Evolutionary conservation across 2,113 vertebrate species (phyloP).

Genomic region (Manacus vitellinus): DNA sequence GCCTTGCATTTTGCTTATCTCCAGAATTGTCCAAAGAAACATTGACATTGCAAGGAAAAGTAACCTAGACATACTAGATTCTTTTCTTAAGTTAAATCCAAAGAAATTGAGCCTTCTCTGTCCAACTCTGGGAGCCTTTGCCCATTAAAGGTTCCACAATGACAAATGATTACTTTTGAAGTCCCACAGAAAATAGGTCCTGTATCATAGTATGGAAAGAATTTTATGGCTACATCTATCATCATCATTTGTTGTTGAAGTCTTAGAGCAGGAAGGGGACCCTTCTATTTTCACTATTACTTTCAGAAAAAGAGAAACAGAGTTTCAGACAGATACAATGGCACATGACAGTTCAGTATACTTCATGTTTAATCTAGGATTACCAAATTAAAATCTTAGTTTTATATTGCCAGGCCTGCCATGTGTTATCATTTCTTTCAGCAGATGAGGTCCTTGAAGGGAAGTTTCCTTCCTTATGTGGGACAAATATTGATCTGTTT

Average conservation of each 20-base stretch:
- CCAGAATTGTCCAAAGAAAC: background rate
- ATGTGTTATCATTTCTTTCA: background rate
- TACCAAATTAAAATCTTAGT: constrained; percentile 10
- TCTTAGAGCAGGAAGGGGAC: background rate
- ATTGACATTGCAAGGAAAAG: background rate
- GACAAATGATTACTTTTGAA: background rate
- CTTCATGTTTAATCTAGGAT: background rate
- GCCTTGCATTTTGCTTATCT: background rate
- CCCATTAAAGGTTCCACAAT: background rate
- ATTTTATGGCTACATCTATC: background rate
- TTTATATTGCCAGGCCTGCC: background rate
- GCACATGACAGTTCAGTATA: background rate
- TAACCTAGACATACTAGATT: background rate
- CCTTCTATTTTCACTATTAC: background rate
- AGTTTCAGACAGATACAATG: background rate
- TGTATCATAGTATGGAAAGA: rapidly evolving
- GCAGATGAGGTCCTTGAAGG: background rate
- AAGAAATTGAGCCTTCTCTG: background rate
- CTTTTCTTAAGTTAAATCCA: background rate
- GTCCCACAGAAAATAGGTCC: background rate
- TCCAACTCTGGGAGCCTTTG: background rate
- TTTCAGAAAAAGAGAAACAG: background rate
- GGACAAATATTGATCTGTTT: background rate
- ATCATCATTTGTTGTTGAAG: background rate
- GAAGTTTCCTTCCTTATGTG: background rate